A percentile compares a stretch with the other conserved stretches of the same genome.
These are phyloP conservation scores for Tragelaphus imberbis DNA, from an alignment of 2,113 vertebrate species.

Conservation along the genomic window DNA sequence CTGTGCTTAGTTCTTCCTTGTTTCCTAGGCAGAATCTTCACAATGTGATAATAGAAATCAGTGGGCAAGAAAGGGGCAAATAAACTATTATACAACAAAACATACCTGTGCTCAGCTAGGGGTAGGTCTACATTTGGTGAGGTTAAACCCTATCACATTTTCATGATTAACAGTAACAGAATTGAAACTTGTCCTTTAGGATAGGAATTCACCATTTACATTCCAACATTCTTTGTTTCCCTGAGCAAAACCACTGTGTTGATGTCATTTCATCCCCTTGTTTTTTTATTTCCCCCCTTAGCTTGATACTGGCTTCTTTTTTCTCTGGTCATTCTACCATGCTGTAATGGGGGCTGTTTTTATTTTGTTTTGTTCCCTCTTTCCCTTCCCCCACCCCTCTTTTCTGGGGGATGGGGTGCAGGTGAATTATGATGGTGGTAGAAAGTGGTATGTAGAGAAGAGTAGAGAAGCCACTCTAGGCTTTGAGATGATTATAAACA, in stretches of 20 bases:
- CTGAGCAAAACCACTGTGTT: slow-evolving; percentile 12
- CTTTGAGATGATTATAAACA: neutral
- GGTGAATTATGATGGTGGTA: neutral
- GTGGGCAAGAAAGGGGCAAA: neutral
- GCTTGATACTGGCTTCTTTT: neutral
- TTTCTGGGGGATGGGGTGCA: neutral
- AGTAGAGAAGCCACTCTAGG: neutral
- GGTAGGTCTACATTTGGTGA: slow-evolving; percentile 7
- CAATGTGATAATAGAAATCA: neutral
- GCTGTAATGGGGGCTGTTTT: neutral
- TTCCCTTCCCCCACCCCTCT: too few relatives aligned
- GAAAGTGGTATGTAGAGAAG: neutral
- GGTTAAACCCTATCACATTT: neutral
- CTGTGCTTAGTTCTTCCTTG: neutral
- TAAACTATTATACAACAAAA: neutral
- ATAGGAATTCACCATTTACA: slow-evolving; percentile 32
- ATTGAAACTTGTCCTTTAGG: slow-evolving; percentile 12
- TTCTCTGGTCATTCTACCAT: neutral
- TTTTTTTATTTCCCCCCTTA: neutral
- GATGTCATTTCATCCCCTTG: slow-evolving; percentile 50
- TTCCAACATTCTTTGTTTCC: slow-evolving; percentile 45
- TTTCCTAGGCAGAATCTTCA: neutral
- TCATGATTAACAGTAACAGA: slow-evolving; percentile 4
- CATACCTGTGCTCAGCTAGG: neutral
- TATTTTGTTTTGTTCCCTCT: neutral